These are phyloP conservation scores for Proales similis DNA, from an alignment of 1,140 invertebrate species.

Conservation along the genomic window DNA sequence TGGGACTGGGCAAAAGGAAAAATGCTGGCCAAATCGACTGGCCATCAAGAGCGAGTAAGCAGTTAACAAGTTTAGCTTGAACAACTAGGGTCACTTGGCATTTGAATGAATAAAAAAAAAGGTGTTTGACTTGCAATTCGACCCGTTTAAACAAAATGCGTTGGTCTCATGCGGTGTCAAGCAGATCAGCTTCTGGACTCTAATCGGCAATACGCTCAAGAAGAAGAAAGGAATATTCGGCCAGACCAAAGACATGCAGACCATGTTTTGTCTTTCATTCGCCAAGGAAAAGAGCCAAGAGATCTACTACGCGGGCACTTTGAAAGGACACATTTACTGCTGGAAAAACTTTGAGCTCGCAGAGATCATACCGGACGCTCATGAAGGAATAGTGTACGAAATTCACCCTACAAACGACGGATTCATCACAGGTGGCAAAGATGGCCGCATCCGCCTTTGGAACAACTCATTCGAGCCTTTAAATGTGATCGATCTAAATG, in stretches of 20 bases:
- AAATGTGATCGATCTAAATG: slow-evolving; percentile 45
- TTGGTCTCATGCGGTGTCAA: slow-evolving; percentile 53
- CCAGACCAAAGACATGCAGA: slow-evolving; percentile 52
- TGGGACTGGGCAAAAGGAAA: slow-evolving; percentile 54
- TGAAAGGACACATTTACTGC: slow-evolving; percentile 51
- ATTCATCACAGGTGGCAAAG: slow-evolving; percentile 50
- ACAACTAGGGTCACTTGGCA: too few species aligned
- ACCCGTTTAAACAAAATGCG: slow-evolving; percentile 44
- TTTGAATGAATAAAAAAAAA: too few species aligned
- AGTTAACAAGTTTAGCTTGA: not conserved
- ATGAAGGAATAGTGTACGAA: slow-evolving; percentile 49
- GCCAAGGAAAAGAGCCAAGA: slow-evolving; percentile 41
- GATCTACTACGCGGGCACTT: slow-evolving; percentile 45
- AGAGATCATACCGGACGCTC: slow-evolving; percentile 44
- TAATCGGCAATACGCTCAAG: slow-evolving; percentile 51
- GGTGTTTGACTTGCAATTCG: slow-evolving; percentile 53
- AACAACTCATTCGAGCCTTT: slow-evolving; percentile 48
- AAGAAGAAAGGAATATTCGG: slow-evolving; percentile 52
- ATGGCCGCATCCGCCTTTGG: slow-evolving; percentile 48
- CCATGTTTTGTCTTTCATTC: slow-evolving; percentile 49
- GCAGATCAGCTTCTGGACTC: slow-evolving; percentile 53
- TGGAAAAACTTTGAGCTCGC: slow-evolving; percentile 48
- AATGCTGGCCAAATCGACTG: slow-evolving; percentile 44
- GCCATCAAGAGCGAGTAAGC: slow-evolving; percentile 5
- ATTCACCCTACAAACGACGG: slow-evolving; percentile 46